Evolutionary conservation across 2,797 vertebrate genomes (phyloP).

Genomic region (Microctenopoma steveboyesi): DNA sequence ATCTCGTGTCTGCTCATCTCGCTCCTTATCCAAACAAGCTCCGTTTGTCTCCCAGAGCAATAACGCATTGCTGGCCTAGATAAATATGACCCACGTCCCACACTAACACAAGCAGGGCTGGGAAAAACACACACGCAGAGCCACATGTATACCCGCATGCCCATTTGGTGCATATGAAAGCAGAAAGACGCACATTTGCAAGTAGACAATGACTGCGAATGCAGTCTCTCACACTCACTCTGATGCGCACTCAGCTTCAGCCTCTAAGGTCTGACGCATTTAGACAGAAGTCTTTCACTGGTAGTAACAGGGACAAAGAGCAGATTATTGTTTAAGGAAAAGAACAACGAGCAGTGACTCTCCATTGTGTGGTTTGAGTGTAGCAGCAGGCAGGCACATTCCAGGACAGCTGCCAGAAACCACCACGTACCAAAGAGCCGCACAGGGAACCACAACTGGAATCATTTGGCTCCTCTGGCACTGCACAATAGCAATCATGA

Average conservation of each 20-base stretch:
- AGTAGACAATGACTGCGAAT: conserved; percentile 33
- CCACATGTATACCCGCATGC: conserved; percentile 31
- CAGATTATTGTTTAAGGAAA: conserved; percentile 38
- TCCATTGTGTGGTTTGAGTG: conserved; percentile 43
- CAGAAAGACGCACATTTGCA: conserved; percentile 57
- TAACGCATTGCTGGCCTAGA: conserved; percentile 73
- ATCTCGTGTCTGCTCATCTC: conserved; percentile 71
- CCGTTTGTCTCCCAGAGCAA: conserved; percentile 68
- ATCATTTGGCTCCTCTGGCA: conserved; percentile 35
- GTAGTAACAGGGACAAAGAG: conserved; percentile 28
- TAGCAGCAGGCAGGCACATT: conserved; percentile 59
- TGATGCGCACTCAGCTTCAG: conserved; percentile 1
- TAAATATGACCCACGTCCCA: conserved; percentile 77
- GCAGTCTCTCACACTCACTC: conserved; percentile 15
- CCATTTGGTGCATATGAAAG: conserved; percentile 27
- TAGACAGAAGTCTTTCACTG: conserved; percentile 41
- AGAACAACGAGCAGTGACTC: conserved; percentile 27
- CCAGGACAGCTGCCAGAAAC: conserved; percentile 68
- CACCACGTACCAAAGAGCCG: conserved; percentile 27
- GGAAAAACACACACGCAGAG: conserved; percentile 72
- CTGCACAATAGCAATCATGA: conserved; percentile 45
- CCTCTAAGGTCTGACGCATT: conserved; percentile 28
- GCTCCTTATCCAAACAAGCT: conserved; percentile 71
- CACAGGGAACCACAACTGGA: conserved; percentile 24
- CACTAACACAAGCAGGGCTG: conserved; percentile 55